These are phyloP conservation scores for Montipora efflorescens DNA, from an alignment of 64 coral and sea anemone genomes.

Conservation along the genomic window DNA sequence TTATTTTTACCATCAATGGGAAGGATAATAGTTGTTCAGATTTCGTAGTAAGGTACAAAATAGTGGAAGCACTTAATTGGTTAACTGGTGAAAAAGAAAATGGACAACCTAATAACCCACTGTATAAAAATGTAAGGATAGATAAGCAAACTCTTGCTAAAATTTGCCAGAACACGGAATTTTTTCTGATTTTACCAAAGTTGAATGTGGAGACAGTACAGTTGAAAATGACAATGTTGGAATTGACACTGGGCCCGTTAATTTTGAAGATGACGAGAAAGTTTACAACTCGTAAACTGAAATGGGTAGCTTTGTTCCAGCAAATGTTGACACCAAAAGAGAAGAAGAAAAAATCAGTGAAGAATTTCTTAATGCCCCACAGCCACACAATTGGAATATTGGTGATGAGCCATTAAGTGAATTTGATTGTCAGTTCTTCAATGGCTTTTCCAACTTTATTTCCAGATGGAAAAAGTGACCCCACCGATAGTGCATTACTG, in stretches of 20 bases:
- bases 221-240: background rate
- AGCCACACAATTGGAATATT: conserved; percentile 4
- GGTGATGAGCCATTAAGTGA: conserved; percentile 57
- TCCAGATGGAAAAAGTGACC: conserved; percentile 57
- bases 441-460: conserved; percentile 66
- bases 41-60: conserved; percentile 1
- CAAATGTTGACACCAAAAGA: conserved; percentile 24
- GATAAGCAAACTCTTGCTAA: background rate
- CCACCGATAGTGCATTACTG: conserved; percentile 18
- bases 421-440: conserved; percentile 43
- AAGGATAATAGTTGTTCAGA: conserved; percentile 17
- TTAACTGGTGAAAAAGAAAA: conserved; percentile 16
- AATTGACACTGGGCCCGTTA: background rate
- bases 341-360: conserved; percentile 43
- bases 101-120: conserved; percentile 21
- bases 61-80: conserved; percentile 7
- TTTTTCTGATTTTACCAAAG: background rate
- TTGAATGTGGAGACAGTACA: background rate
- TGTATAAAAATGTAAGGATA: conserved; percentile 36
- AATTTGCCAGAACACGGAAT: background rate
- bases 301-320: conserved; percentile 63
- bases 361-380: conserved; percentile 16
- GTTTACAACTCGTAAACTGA: conserved; percentile 20
- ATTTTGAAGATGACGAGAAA: conserved; percentile 41
- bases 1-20: conserved; percentile 5